phyloP scores from a whole-genome alignment of 2,888 invertebrate species.

The Acrobasis consociella region DNA sequence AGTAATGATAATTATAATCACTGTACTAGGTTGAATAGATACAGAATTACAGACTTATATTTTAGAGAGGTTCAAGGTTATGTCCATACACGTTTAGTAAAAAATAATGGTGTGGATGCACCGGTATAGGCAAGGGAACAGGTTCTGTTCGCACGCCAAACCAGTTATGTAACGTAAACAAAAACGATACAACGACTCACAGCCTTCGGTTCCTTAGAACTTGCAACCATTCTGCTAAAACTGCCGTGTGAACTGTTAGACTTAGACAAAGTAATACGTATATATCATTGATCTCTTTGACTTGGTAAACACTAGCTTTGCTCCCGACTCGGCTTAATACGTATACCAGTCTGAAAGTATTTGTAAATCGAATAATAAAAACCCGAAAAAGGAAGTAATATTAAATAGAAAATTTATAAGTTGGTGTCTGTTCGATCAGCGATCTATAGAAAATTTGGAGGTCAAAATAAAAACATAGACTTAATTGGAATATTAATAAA shows the following conservation, averaged over 20 bases:
- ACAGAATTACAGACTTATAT: neutral
- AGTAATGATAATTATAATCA: slow-evolving; percentile 11
- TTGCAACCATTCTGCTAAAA: slow-evolving; percentile 8
- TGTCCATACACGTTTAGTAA: slow-evolving; percentile 26
- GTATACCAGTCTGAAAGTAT: too few species aligned
- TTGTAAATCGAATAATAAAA: too few species aligned
- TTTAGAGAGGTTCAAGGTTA: slow-evolving; percentile 13
- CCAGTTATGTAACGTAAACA: slow-evolving; percentile 69
- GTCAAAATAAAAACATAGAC: too few species aligned
- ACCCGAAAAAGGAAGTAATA: too few species aligned
- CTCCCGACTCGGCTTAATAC: too few species aligned
- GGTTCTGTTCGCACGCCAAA: slow-evolving; percentile 57
- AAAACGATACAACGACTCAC: slow-evolving; percentile 43
- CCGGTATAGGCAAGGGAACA: slow-evolving; percentile 42
- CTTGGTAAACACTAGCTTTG: too few species aligned
- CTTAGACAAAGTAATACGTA: neutral
- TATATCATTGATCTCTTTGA: neutral
- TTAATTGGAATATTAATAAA: slow-evolving; percentile 27
- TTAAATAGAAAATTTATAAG: too few species aligned
- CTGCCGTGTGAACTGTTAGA: neutral
- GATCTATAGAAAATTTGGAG: too few species aligned
- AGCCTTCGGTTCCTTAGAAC: slow-evolving; percentile 27
- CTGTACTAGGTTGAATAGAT: neutral
- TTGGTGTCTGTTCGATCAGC: too few species aligned
- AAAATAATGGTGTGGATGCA: slow-evolving; percentile 21